Base-by-base conservation (phyloP, 35 echinoderm and acorn worm species). In the Hemicentrotus pulcherrimus region DNA sequence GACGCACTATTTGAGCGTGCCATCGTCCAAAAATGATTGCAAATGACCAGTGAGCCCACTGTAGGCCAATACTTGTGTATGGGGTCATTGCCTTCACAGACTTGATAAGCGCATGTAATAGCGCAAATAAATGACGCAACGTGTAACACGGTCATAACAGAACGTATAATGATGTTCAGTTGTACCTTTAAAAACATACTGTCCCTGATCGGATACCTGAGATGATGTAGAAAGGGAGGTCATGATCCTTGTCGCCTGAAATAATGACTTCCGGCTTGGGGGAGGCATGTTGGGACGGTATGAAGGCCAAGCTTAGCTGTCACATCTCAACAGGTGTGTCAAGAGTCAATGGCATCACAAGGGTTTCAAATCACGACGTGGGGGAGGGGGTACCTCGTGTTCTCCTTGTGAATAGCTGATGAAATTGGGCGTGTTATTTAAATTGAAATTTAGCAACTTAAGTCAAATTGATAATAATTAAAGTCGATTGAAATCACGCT, bases 201-300 rank as follows among this genome's bases (percentile, higher is more conserved):
- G 88, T 45, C 12, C 32, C 16, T 47, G 88, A 45, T 45, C 19
- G 88, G 88, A 45, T 47, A 90, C 13, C 46, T 33, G 46, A 90
- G 19, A 47, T 12, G 88, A 90, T 86, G 86, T 86, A 86, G 32
- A 86, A 22, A 86, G 86, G 86, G 12, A n/a, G 33, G 88, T 90
- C 88, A 16, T 90, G 88, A 90, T 28, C 88, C 88, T 90, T 90
- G 88, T 45, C 46, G 88, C 88, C 88, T 90, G 88, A 47, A 90
- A 90, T 90, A 90, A 90, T 90, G 88, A 90, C 88, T 90, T 90
- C 88, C 88, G 88, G 88, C 88, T 90, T 45, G 88, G n/a, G 33
- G 88, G 88, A 33, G 88, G 88, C 88, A 90, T 45, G 31, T 32
- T 45, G 88, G 88, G 88, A 90, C 88, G 32, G 88, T 90, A 33